Evolutionary conservation across 2,113 vertebrate genomes (phyloP), one percentile per base, ranked within the genome.

Genomic region (Chloropsis cyanopogon): DNA sequence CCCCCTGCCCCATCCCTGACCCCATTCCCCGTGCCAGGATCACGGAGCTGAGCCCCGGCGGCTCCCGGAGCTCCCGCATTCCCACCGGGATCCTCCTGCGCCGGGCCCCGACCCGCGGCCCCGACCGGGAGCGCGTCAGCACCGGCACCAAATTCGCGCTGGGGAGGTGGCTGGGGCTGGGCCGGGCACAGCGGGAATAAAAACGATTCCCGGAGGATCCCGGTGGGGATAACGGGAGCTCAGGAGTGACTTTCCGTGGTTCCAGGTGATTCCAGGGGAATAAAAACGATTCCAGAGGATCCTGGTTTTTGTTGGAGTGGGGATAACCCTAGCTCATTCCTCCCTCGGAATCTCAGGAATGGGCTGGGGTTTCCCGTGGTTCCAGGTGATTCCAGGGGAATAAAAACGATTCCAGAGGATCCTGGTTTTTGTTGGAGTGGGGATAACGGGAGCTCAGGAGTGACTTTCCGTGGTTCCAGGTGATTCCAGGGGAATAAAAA

Each of bases 201-300:
- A n/a, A n/a, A n/a, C n/a, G n/a, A n/a, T n/a, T n/a, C n/a, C n/a
- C n/a, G n/a, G n/a, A n/a, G n/a, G n/a, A n/a, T n/a, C n/a, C n/a
- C n/a, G n/a, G n/a, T 1, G 42, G 35, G 56, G 24, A 12, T 31
- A 0, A 0, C 17, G 23, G 6, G 29, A 42, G 2, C 9, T 13
- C 25, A 5, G 47, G 47, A 9, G 13, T 2, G 26, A 37, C 10
- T 8, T 18, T 25, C 12, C 22, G 1, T 3, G 47, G 54, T 6
- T 23, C 41, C 7, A 1, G n/a, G 47, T 6, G 54, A 18, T 64
- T 56, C 41, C 50, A 12, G 15, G 24, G 65, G 50, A 5, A 18
- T 10, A n/a, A n/a, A n/a, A n/a, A n/a, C n/a, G n/a, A n/a, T n/a
- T n/a, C n/a, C n/a, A n/a, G n/a, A n/a, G n/a, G n/a, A n/a, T n/a